A percentile compares a stretch with the other conserved stretches of the same genome.
These are phyloP conservation scores for Amblyopsis hoosieri DNA, from an alignment of 2,797 vertebrate species.

Conservation along the genomic window DNA sequence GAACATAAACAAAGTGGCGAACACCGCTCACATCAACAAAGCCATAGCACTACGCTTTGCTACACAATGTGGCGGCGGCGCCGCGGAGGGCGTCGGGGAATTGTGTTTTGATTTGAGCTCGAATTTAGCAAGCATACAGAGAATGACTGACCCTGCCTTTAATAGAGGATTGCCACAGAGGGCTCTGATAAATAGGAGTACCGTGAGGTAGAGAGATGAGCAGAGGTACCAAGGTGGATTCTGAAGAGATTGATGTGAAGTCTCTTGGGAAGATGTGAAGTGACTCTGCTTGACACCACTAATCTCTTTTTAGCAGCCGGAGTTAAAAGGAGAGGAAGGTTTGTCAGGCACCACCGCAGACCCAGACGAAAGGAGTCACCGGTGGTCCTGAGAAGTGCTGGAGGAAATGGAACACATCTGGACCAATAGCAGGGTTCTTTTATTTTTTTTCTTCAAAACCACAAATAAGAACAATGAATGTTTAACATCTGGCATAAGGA, in stretches of 20 bases:
- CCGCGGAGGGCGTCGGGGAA: too few relatives aligned
- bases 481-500: constrained; percentile 31
- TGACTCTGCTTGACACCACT: background rate
- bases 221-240: background rate
- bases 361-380: constrained; percentile 46
- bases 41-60: too few relatives aligned
- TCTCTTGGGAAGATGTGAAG: background rate
- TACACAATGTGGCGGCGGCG: too few relatives aligned
- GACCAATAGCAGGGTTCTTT: constrained; percentile 18
- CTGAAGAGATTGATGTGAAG: background rate
- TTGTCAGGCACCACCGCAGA: constrained; percentile 56
- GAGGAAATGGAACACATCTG: constrained; percentile 27
- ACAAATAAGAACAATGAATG: constrained; percentile 25
- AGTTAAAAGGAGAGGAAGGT: constrained; percentile 45
- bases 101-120: too few relatives aligned
- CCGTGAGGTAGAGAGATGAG: too few relatives aligned
- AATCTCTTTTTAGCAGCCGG: constrained; percentile 41
- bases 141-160: too few relatives aligned
- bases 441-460: constrained; percentile 37
- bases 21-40: too few relatives aligned
- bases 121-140: too few relatives aligned
- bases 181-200: too few relatives aligned
- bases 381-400: constrained; percentile 50
- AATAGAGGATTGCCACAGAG: too few relatives aligned
- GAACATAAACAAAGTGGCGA: too few relatives aligned